Evolutionary conservation across 1,140 invertebrate genomes (phyloP), one percentile per base, ranked within the genome.

Genomic region (Drosophila athabasca): DNA sequence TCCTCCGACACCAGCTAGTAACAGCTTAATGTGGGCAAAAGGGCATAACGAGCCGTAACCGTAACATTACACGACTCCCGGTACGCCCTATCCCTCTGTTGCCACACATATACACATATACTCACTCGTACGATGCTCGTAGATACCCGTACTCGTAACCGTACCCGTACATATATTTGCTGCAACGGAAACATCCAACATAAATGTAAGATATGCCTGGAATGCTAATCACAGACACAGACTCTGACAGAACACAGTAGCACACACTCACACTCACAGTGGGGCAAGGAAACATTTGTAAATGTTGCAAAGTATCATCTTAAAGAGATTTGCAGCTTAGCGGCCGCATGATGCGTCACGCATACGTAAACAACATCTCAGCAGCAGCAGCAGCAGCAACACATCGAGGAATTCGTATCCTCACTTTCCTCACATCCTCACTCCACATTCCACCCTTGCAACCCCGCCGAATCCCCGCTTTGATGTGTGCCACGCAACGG

Each of bases 281-380:
- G 65, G 55, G 49, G 62, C 70, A 67, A 72, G 88, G 79, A 88
- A 88, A 88, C 83, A 88, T 88, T 88, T 88, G 83, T 88, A 88
- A 88, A 88, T 88, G 83, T 89, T 88, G 79, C 84, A 88, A 88
- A 88, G 83, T 88, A 88, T 88, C 83, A 88, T 88, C 83, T 88
- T 88, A 88, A 88, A 88, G 83, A 88, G 83, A 88, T 88, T 88
- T 88, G 83, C 83, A 88, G 83, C 83, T 88, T 88, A 88, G 83
- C 83, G 79, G 79, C 83, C 84, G 54, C 83, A 71, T 59, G 71
- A 88, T 88, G 84, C 83, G 83, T 89, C 66, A 89, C 84, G 83
- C 83, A 88, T 88, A 88, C 84, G 51, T 88, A 88, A 88, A 79
- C 76, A 87, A 82, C 66, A 62, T 49, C 62, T 58, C 69, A 67